Conservation (phyloP, 2,888 invertebrate species). For the Thera obeliscata region DNA sequence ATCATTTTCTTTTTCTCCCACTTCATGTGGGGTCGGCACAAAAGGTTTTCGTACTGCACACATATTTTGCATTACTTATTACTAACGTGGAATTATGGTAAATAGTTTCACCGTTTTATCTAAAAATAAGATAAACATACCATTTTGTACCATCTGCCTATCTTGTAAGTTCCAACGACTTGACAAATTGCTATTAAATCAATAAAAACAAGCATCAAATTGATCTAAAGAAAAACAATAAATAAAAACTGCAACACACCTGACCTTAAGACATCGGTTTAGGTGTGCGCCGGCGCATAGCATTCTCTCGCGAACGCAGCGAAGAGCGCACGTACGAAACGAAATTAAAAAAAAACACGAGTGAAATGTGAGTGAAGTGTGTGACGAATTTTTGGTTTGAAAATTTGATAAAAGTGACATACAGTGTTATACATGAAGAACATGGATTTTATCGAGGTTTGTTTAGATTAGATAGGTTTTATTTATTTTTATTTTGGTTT, state of each 20-base stretch:
- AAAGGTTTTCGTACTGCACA: too few relatives aligned
- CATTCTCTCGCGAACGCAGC: conserved; percentile 35
- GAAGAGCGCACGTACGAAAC: conserved; percentile 21
- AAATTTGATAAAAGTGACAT: conserved; percentile 37
- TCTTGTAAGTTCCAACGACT: background rate
- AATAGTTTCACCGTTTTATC: too few relatives aligned
- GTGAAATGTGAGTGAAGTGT: conserved; percentile 44
- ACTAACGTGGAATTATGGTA: too few relatives aligned
- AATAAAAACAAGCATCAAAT: background rate
- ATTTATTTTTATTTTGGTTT: background rate
- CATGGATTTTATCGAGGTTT: conserved; percentile 59
- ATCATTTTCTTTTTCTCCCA: too few relatives aligned
- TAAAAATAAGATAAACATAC: conserved; percentile 1
- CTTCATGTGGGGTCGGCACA: too few relatives aligned
- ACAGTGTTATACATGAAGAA: conserved; percentile 51
- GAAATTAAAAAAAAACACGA: conserved; percentile 34
- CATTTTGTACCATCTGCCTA: background rate
- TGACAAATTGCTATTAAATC: conserved; percentile 2
- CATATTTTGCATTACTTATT: too few relatives aligned
- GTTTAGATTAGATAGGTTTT: conserved; percentile 1
- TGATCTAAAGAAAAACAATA: conserved; percentile 19
- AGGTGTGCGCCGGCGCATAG: conserved; percentile 38
- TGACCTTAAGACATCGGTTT: conserved; percentile 56
- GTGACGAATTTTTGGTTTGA: conserved; percentile 40
- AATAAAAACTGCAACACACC: conserved; percentile 26